Evolutionary conservation across 2,888 invertebrate species (phyloP).

Genomic region (Physocephala rufipes): DNA sequence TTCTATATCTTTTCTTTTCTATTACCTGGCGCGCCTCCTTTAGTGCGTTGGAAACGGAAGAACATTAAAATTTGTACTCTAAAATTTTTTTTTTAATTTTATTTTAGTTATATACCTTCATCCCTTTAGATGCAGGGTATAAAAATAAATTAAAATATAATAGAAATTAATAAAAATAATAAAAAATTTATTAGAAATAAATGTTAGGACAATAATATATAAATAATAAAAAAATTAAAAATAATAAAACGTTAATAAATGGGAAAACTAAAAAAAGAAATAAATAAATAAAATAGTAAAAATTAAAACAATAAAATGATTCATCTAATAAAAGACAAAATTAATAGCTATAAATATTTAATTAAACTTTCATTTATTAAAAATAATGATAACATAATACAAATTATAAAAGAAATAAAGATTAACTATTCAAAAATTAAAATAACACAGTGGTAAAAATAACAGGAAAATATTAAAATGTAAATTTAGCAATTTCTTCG

Average conservation of each 20-base stretch:
- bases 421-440: not conserved
- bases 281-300: not conserved
- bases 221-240: not conserved
- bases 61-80: too few species aligned
- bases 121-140: too few species aligned
- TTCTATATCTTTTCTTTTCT: too few species aligned
- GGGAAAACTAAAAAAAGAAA: not conserved
- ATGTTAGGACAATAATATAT: not conserved
- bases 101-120: too few species aligned
- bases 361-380: too few species aligned
- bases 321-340: not conserved
- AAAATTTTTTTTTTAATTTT: too few species aligned
- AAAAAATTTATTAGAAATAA: not conserved
- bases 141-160: not conserved
- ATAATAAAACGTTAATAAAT: not conserved
- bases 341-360: too few species aligned
- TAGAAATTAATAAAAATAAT: not conserved
- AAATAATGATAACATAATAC: too few species aligned
- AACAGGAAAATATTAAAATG: not conserved
- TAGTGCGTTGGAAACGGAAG: constrained; percentile 15
- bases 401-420: too few species aligned
- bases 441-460: not conserved
- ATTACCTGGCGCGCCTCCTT: too few species aligned
- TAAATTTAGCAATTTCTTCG: too few species aligned
- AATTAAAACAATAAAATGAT: not conserved